phyloP scores from a whole-genome alignment of 2,113 vertebrate species.

The Mobula birostris region DNA sequence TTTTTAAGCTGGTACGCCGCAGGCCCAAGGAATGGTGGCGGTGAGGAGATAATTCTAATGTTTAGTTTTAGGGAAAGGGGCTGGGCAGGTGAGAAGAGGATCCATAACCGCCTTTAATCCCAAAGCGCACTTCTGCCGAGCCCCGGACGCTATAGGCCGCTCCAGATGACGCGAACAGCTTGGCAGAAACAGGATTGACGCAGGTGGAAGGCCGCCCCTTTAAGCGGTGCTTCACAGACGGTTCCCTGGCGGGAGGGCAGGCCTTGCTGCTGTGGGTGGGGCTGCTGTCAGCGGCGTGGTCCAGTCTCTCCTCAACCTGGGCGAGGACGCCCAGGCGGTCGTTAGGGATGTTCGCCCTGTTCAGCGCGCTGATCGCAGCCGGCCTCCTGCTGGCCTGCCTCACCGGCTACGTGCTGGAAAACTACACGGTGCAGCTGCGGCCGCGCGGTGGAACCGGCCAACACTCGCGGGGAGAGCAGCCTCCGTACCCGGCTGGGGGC shows the following conservation, averaged over 20 bases:
- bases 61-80: too few species aligned
- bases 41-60: too few species aligned
- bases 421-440: constrained; percentile 56
- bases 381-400: constrained; percentile 60
- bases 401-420: constrained; percentile 64
- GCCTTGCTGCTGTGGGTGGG: neutral
- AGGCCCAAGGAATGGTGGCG: too few species aligned
- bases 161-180: too few species aligned
- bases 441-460: constrained; percentile 47
- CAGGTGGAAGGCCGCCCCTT: too few species aligned
- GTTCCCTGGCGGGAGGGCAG: too few species aligned
- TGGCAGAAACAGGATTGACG: too few species aligned
- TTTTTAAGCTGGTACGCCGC: too few species aligned
- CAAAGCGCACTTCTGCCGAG: too few species aligned
- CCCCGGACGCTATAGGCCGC: too few species aligned
- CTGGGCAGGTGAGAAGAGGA: too few species aligned
- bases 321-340: neutral
- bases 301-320: neutral
- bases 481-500: constrained; percentile 56
- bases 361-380: constrained; percentile 53
- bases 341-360: constrained; percentile 54
- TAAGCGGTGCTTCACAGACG: too few species aligned
- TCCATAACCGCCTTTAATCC: neutral
- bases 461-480: constrained; percentile 33
- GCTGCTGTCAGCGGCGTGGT: neutral